Base-by-base conservation (phyloP, 1,140 invertebrate species). In the Meloidogyne exigua region DNA sequence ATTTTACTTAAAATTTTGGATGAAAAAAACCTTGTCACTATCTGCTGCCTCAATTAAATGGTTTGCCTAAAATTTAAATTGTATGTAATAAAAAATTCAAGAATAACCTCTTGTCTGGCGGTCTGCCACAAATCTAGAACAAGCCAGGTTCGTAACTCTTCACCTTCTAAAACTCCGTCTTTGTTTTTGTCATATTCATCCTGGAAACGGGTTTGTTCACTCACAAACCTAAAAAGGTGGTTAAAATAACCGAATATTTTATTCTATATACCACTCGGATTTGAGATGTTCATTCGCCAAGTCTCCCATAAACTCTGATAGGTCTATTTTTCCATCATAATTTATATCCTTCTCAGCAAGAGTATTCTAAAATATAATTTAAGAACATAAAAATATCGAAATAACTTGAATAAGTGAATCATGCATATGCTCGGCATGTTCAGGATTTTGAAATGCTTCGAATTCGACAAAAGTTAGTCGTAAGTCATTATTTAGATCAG, bases 1-100 rank as follows among this genome's bases (percentile, higher is more conserved):
- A 66, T 63, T 26, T 21, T 21, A 32, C 7, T 23, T 12, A 2
- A 13, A 12, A 49, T 28, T 39, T 18, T n/a, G 28, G 66, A 2
- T 18, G n/a, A n/a, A n/a, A 23, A 25, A 39, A 32, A 83, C 82
- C 83, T 92, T 92, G 88, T 98, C 91, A 79, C 92, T 92, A 89
- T 98, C 95, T 1, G 94, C 92, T n/a, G 92, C 90, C 0, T 91
- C 91, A 87, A 98, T 93, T 64, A 98, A 89, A 90, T 98, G 95
- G 70, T 92, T 91, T 0, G 94, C 94, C 36, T 39, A 9, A 39
- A 39, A 39, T 39, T 39, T 39, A 39, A 0, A 39, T 39, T 39
- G 0, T 39, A 10, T 10, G 9, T 39, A 39, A 0, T 10, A 9
- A 39, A 10, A 39, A 39, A 39, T 39, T 39, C 36, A 39, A 9